phyloP scores from a whole-genome alignment of 2,113 vertebrate genomes.

The Onychorhynchus coronatus region DNA sequence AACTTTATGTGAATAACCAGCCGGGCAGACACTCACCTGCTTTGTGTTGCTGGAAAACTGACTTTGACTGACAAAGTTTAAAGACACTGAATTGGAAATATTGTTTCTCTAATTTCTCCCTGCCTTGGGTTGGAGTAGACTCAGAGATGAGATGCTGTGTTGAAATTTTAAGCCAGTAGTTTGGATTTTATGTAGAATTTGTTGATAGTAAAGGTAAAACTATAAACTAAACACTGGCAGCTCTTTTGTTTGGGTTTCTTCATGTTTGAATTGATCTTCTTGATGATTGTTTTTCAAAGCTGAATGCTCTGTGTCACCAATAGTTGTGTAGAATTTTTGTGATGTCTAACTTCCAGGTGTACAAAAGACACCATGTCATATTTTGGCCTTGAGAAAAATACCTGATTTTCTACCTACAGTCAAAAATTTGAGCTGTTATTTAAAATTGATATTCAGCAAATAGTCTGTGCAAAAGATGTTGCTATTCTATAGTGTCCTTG shows the following conservation, averaged over 20 bases:
- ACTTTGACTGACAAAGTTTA: background rate
- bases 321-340: background rate
- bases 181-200: background rate
- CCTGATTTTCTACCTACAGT: background rate
- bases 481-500: background rate
- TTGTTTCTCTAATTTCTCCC: background rate
- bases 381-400: background rate
- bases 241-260: background rate
- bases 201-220: background rate
- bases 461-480: background rate
- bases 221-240: background rate
- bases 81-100: background rate
- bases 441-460: background rate
- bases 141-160: background rate
- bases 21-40: background rate
- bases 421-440: background rate
- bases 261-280: background rate
- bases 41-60: background rate
- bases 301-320: background rate
- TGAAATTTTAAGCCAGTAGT: background rate
- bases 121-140: background rate
- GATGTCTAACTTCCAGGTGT: background rate
- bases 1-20: background rate
- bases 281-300: background rate
- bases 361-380: background rate